A percentile compares a stretch with the other conserved stretches of the same genome.
Conservation (phyloP, 2,797 vertebrate genomes). For the Cacajao melanocephalus region DNA sequence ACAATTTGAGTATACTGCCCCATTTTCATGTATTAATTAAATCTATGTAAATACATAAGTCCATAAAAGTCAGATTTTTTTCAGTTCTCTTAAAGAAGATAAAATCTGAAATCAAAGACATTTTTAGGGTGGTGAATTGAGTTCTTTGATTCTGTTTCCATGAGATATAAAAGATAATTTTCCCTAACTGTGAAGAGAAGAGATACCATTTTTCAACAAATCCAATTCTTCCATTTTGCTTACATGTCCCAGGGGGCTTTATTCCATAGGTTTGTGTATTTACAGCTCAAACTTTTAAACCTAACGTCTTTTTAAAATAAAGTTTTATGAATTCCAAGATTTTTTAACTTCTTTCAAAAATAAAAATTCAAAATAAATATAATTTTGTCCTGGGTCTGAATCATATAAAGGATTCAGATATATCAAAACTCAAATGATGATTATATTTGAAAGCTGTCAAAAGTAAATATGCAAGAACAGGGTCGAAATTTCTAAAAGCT, state of each 20-base stretch:
- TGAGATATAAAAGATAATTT: neutral
- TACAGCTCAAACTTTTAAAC: neutral
- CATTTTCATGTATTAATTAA: neutral
- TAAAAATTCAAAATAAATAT: neutral
- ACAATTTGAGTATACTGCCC: neutral
- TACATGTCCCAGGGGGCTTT: neutral
- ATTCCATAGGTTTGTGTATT: neutral
- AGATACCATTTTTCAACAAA: neutral
- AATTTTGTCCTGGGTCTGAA: neutral
- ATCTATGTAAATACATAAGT: neutral
- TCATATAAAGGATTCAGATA: neutral
- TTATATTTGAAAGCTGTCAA: neutral
- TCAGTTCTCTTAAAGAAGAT: neutral
- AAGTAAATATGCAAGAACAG: neutral
- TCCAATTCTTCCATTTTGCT: neutral
- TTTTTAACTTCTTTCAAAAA: conserved; percentile 7
- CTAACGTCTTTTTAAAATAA: conserved; percentile 11
- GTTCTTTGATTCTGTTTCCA: neutral
- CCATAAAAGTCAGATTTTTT: neutral
- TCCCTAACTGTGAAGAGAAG: neutral
- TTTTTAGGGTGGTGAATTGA: neutral
- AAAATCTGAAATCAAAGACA: neutral
- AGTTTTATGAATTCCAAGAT: neutral
- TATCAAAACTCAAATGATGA: neutral
- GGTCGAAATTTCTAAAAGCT: neutral